Evolutionary conservation across 2,797 vertebrate genomes (phyloP), one percentile per base, ranked within the genome.

Genomic region (Esox lucius): DNA sequence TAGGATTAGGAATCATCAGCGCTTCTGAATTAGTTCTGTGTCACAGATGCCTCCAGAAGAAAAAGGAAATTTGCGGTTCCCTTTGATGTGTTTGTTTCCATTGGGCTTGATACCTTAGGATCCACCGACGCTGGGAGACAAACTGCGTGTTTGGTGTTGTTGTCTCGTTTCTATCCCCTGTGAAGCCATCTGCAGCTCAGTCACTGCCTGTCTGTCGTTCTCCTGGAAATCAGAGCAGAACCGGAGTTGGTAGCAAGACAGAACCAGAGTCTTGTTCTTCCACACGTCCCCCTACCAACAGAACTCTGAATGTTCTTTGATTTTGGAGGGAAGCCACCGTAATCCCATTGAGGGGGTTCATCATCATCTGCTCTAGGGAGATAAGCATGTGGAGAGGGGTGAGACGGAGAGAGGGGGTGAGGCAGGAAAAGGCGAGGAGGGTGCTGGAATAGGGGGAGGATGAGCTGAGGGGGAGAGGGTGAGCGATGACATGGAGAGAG

Each of bases 291-390:
- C 85, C 80, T 89, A 89, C 91, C 90, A 87, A 87, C 79, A 74
- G 70, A 86, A 88, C 75, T 79, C 72, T 75, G 76, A 75, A 79
- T 77, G 82, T 73, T 68, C 75, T 87, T 87, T 86, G 85, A 87
- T 90, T 87, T 84, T 68, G 68, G 81, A 80, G 75, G 74, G 86
- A 84, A 24, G 35, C 35, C 79, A 78, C 72, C 65, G 48, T 90
- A 91, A 91, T 91, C 90, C 88, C 77, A 71, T 76, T 17, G 79
- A 87, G 75, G 78, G 42, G 82, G 80, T 84, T 87, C 79, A 51
- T 1, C 48, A 80, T 75, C 87, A 85, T 89, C 86, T 89, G 88
- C 77, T 86, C 71, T 15, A 5, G 75, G 75, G 77, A 87, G 88
- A 91, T 89, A 88, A 89, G 42, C 33, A 28, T 56, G 46, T 13